Evolutionary conservation across 2,888 invertebrate genomes (phyloP), one percentile per base, ranked within the genome.

Genomic region (Caenorhabditis becei): DNA sequence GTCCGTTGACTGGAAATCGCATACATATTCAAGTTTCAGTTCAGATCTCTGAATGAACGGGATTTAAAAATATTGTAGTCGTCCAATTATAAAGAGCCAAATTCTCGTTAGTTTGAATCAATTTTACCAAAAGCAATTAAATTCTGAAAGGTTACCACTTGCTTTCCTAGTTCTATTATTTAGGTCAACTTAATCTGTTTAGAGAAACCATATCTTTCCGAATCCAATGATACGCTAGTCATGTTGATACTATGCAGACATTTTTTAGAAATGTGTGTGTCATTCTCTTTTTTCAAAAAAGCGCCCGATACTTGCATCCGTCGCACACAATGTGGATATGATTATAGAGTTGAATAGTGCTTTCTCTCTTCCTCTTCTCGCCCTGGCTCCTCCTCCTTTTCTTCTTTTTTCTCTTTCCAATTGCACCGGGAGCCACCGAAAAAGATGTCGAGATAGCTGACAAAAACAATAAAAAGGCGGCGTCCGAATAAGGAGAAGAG

Each of bases 321-420:
- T 74, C 41, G 35, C 32, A 63, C 74, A 72, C 72, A 66, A 66
- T 74, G 74, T 74, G 74, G 74, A 74, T 74, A 74, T 74, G 74
- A 67, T 67, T 77, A 67, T 77, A 37, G 53, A 61, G 53, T 67
- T 75, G 66, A 66, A 66, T 66, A 59, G 65, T 61, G 53, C 54
- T 49, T 47, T 51, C 54, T 67, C 35, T 61, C 37, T 26, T 59
- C 47, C 59, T 59, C 56, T 65, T 23, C 51, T 28, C 56, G 18
- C 63, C 44, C 41, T 18, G 26, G 8, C 41, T 65, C 20, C 28
- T 58, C 47, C 47, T 54, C 53, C 41, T 51, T 20, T 44, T 54
- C 47, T 23, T 41, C 59, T 10, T 51, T 28, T 20, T 54, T 23
- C 26, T 28, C 54, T 56, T 56, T 20, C 28, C 59, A 18, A 26